Conservation (phyloP, 2,888 invertebrate genomes). For the Drosophila rellima region DNA sequence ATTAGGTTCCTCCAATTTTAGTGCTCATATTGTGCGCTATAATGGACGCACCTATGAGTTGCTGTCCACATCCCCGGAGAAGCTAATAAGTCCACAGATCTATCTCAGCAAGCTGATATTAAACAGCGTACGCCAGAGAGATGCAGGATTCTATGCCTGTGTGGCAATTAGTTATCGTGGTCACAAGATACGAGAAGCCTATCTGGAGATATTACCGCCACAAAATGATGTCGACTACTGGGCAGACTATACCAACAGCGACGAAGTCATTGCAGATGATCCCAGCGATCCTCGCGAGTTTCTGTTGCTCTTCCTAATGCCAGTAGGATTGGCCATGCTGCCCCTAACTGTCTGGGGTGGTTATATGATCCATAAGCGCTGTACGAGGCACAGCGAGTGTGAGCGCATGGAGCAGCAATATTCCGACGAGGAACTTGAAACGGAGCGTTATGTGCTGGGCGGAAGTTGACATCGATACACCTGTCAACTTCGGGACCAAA, state of each 20-base stretch:
- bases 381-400: conserved; percentile 55
- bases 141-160: conserved; percentile 84
- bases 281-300: conserved; percentile 77
- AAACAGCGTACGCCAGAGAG: conserved; percentile 74
- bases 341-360: conserved; percentile 84
- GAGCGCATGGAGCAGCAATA: conserved; percentile 66
- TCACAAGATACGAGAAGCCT: conserved; percentile 82
- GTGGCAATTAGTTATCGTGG: conserved; percentile 84
- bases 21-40: conserved; percentile 76
- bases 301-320: conserved; percentile 83
- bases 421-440: conserved; percentile 71
- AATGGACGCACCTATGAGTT: conserved; percentile 84
- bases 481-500: conserved; percentile 58
- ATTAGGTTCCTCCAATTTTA: conserved; percentile 66
- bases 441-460: conserved; percentile 72
- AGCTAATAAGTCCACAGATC: conserved; percentile 77
- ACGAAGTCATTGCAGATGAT: conserved; percentile 50
- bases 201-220: conserved; percentile 67
- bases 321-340: conserved; percentile 81
- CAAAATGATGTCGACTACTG: conserved; percentile 73
- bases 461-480: conserved; percentile 59
- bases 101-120: conserved; percentile 85
- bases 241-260: conserved; percentile 68
- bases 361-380: conserved; percentile 75
- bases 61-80: conserved; percentile 79